Base-by-base conservation (phyloP, 2,888 invertebrate genomes). In the Dendrolimus pini region DNA sequence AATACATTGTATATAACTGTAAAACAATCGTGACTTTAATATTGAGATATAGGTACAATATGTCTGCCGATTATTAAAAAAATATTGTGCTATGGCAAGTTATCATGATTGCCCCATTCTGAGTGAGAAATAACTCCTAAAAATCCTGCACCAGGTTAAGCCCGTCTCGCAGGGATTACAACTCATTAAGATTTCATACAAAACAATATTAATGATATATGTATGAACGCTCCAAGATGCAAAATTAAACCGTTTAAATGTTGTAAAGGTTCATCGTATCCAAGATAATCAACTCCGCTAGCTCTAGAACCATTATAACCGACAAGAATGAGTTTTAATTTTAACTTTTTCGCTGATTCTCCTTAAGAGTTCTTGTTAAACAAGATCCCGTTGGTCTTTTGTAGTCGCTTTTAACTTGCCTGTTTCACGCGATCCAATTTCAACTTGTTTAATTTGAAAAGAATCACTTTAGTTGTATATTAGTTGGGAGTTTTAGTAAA, bases 341-440 rank as follows among this genome's bases (percentile, higher is more conserved):
- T 80, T 73, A 83, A 85, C 80, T 83, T 83, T 81, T 80, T 76
- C 74, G 67, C 75, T 71, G 74, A 80, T 77, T 77, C 73, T 67
- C 73, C 69, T 71, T 73, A 78, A 77, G 74, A 82, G 76, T 77
- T 77, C 77, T 80, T 79, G 80, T 81, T 79, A 74, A 80, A 84
- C 80, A 80, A 82, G 80, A 82, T 79, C 71, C 66, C 72, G 71
- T 63, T 75, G 77, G 72, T 80, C 82, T 80, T 80, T 82, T 80
- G 80, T 79, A 76, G 68, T 74, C 74, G 65, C 66, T 69, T 70
- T 63, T 63, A 78, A 75, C 68, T 74, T 73, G 65, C 75, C 69
- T 70, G 70, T 74, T 73, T 63, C 68, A 68, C 65, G 62, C 64
- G 66, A 70, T 68, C 74, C 74, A 82, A 78, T 80, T 78, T 73